Evolutionary conservation across 1,140 invertebrate species (phyloP), one percentile per base, ranked within the genome.

Genomic region (Agrypnia vestita): DNA sequence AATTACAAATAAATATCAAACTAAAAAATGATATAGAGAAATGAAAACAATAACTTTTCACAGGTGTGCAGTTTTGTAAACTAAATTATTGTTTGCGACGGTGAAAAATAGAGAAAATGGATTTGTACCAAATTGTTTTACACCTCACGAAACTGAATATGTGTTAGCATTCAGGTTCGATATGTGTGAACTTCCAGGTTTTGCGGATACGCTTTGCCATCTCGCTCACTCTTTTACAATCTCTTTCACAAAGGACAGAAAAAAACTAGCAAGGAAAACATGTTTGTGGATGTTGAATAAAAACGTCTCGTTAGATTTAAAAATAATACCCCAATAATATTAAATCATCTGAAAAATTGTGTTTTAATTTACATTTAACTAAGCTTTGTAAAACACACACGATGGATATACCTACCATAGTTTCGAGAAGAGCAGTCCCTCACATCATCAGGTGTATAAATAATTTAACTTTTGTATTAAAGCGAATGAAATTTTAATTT

Each of bases 151-250:
- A 62, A 56, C 25, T 21, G 59, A 62, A 62, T 62, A 62, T 62
- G 59, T 62, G 17, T 62, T 21, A 62, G 25, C 19, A 21, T 35
- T 21, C 59, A 13, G 59, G 12, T 43, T 47, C 47, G 44, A 73
- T 35, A 35, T 35, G 71, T 21, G 21, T 51, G 19, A 56, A 75
- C 72, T 43, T 75, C 25, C 53, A 75, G 72, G 46, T 55, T 49
- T 56, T n/a, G 43, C 72, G 46, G 55, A 75, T 61, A 75, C 53
- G 72, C 25, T 25, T 53, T 17, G 46, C 19, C 46, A 15, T 49
- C 43, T 47, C 64, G 8, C 64, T 44, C 62, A 46, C 17, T 17
- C 43, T 43, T 35, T 43, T 19, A 19, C 13, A 62, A 21, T 13
- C 21, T 43, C 11, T 43, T 13, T 62, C 13, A 51, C 59, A 35